Evolutionary conservation across 2,797 vertebrate species (phyloP).

Genomic region (Gallirallus australis): DNA sequence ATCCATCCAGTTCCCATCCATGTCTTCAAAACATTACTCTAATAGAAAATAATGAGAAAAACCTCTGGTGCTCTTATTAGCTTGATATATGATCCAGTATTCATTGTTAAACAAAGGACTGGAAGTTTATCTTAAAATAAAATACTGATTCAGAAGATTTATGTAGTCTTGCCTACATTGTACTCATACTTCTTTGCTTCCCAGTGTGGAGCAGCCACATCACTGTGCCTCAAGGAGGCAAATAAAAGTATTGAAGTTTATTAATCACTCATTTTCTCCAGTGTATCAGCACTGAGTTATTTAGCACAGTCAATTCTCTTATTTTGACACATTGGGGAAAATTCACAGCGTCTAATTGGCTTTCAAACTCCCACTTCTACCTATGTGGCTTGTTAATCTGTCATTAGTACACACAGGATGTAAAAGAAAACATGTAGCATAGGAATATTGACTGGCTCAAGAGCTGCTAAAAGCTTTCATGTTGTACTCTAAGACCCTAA

Average conservation of each 20-base stretch:
- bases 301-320: conserved; percentile 67
- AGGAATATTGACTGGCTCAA: conserved; percentile 30
- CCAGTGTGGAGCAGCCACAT: background rate
- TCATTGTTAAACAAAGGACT: background rate
- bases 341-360: conserved; percentile 61
- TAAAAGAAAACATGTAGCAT: background rate
- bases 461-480: conserved; percentile 11
- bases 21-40: background rate
- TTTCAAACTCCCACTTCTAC: conserved; percentile 68
- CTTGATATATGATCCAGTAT: background rate
- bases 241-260: conserved; percentile 42
- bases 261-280: conserved; percentile 64
- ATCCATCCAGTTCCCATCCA: background rate
- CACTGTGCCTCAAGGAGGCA: background rate
- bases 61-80: background rate
- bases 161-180: background rate
- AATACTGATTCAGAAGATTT: background rate
- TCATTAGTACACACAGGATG: conserved; percentile 46
- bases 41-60: background rate
- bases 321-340: conserved; percentile 71
- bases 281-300: conserved; percentile 47
- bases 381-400: conserved; percentile 55
- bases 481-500: background rate
- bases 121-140: background rate
- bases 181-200: background rate